A percentile compares a stretch with the other conserved stretches of the same genome.
phyloP scores from a whole-genome alignment of 2,113 vertebrate genomes.

The Chauna torquata region DNA sequence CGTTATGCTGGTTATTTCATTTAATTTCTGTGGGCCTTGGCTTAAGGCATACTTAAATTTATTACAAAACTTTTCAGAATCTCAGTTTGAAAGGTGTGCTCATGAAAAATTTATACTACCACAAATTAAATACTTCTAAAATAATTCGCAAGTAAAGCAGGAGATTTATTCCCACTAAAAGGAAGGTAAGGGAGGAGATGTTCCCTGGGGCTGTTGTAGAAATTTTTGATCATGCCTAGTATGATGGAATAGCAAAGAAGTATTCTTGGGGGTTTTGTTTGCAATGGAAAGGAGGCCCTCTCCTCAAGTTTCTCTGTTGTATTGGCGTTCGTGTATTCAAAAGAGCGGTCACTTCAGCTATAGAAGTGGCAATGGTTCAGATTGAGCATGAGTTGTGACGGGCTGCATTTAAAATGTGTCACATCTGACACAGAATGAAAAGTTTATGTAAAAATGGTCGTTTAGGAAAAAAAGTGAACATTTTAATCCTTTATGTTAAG shows the following conservation, averaged over 20 bases:
- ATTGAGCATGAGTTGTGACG: not conserved
- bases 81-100: constrained; percentile 7
- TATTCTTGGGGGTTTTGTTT: not conserved
- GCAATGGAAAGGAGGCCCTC: not conserved
- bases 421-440: not conserved
- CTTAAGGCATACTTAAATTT: not conserved
- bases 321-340: not conserved
- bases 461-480: not conserved
- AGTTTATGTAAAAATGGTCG: not conserved
- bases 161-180: constrained; percentile 39
- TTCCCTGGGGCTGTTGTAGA: constrained; percentile 10
- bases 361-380: not conserved
- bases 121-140: constrained; percentile 47
- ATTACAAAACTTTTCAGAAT: constrained; percentile 49
- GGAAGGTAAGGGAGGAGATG: not conserved
- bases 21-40: constrained; percentile 11
- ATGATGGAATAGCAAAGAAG: not conserved
- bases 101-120: constrained; percentile 42
- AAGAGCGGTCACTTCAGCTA: not conserved
- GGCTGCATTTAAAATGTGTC: not conserved
- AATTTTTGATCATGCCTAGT: not conserved
- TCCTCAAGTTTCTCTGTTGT: constrained; percentile 9
- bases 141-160: constrained; percentile 30
- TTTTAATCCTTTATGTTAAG: not conserved
- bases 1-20: constrained; percentile 17